phyloP scores from a whole-genome alignment of 2,797 vertebrate genomes.

The Pseudochromis fuscus region DNA sequence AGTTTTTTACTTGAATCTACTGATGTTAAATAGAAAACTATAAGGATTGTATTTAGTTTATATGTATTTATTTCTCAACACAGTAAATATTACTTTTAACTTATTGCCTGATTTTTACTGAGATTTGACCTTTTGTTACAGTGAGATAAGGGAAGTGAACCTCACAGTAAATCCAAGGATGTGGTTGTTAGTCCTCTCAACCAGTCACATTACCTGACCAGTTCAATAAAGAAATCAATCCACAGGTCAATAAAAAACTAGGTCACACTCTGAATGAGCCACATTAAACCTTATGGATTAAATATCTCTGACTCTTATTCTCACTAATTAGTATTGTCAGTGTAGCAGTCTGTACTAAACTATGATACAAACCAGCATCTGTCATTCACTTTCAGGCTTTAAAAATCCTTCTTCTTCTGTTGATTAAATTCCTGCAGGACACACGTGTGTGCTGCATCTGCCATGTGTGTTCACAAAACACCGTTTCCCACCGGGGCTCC shows the following conservation, averaged over 20 bases:
- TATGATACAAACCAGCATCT: neutral
- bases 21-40: too few species aligned
- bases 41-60: too few species aligned
- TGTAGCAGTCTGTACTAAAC: neutral
- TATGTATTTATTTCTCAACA: too few species aligned
- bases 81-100: too few species aligned
- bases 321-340: neutral
- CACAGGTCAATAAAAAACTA: neutral
- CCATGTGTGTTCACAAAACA: slow-evolving; percentile 4
- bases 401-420: neutral
- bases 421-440: neutral
- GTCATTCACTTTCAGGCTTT: neutral
- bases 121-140: too few species aligned
- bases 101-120: too few species aligned
- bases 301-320: neutral
- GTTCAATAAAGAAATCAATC: neutral
- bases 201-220: too few species aligned
- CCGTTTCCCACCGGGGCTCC: neutral
- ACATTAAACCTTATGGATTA: neutral
- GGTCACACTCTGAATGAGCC: neutral
- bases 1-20: too few species aligned
- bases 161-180: too few species aligned
- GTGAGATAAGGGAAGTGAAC: too few species aligned
- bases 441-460: neutral
- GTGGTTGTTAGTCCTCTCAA: neutral